These are phyloP conservation scores for Proterorhinus semilunaris DNA, from an alignment of 2,113 vertebrate species.

Conservation along the genomic window DNA sequence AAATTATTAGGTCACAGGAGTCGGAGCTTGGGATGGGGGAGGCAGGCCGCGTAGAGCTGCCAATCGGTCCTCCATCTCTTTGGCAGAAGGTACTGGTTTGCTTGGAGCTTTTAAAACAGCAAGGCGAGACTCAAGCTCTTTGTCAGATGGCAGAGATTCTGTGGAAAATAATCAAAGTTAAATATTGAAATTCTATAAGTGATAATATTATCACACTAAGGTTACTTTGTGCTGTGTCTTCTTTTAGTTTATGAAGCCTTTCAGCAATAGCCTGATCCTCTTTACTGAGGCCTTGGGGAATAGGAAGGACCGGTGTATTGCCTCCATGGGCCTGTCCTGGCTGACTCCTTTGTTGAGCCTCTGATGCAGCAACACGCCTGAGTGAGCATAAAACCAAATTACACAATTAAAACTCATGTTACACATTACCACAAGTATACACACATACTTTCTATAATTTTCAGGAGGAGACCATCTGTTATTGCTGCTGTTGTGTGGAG, in stretches of 20 bases:
- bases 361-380: conserved; percentile 88
- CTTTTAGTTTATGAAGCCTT: conserved; percentile 87
- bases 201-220: not conserved
- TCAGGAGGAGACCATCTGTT: conserved; percentile 67
- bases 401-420: not conserved
- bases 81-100: conserved; percentile 77
- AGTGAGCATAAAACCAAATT: conserved; percentile 56
- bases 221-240: conserved; percentile 86
- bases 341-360: conserved; percentile 82
- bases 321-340: conserved; percentile 50
- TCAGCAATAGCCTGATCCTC: conserved; percentile 88
- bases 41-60: conserved; percentile 81
- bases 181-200: not conserved
- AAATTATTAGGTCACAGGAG: conserved; percentile 70
- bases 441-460: conserved; percentile 62
- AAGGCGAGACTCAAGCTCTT: conserved; percentile 89
- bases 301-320: conserved; percentile 29
- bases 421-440: conserved; percentile 10
- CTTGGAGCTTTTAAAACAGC: conserved; percentile 81
- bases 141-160: conserved; percentile 86
- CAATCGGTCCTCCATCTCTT: conserved; percentile 88
- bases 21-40: conserved; percentile 74
- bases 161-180: conserved; percentile 26
- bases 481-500: conserved; percentile 43
- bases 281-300: conserved; percentile 75